Evolutionary conservation across 1,140 invertebrate genomes (phyloP), one percentile per base, ranked within the genome.

Genomic region (Drosophila pachea): DNA sequence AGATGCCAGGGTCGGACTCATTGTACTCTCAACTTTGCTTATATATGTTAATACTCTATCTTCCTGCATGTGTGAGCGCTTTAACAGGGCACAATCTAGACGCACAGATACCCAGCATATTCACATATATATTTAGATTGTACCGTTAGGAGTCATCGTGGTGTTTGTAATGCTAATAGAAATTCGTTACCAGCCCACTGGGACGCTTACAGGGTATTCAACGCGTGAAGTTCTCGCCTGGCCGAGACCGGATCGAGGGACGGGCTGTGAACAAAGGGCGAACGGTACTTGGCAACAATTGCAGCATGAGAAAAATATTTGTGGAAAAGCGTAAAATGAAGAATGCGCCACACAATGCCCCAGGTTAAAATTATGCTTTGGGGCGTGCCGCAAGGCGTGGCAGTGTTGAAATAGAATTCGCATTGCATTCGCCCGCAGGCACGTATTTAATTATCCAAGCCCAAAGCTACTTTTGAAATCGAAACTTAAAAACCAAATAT

Each of bases 251-350:
- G 33, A 11, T 7, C 43, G 7, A 31, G 60, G 9, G 12, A 36
- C 43, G 16, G 31, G 16, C 9, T 4, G n/a, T 54, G 47, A 65
- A 73, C 55, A 38, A 16, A 16, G 12, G 29, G 55, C 49, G 62
- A 74, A 84, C 79, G 81, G 79, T 84, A 79, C 81, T 76, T 86
- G 79, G 72, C 69, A 86, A 74, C 81, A 84, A 86, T 74, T 86
- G 81, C 76, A 76, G 81, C 79, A 76, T 79, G 81, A 68, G 76
- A 84, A 79, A 84, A 73, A 78, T 60, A 66, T 70, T 76, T 72
- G 73, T 82, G 73, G 78, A 73, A 60, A 31, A 61, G 7, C 68
- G 55, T 43, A 58, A 73, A 40, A 81, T 73, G 62, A 78, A 73
- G 67, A 82, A 82, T 70, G 71, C 47, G 67, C 72, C 14, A 52